phyloP scores from a whole-genome alignment of 2,797 vertebrate genomes.

The Podarcis lilfordi region DNA sequence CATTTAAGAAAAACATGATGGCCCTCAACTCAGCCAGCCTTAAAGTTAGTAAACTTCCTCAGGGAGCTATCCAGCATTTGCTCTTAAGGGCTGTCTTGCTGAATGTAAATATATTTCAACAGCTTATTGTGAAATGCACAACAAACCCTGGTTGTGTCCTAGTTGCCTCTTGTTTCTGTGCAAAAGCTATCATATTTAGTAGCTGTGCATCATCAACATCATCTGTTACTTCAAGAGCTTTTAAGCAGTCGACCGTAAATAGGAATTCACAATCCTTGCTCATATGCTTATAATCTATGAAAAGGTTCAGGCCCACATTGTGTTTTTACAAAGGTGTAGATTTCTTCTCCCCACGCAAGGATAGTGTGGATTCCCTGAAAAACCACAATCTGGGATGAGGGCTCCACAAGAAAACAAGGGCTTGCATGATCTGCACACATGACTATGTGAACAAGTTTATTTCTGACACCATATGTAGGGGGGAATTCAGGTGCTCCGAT shows the following conservation, averaged over 20 bases:
- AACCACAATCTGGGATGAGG: not conserved
- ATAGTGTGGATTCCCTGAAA: not conserved
- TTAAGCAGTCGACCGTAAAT: no score
- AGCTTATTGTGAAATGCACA: not conserved
- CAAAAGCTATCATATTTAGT: not conserved
- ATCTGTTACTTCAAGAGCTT: not conserved
- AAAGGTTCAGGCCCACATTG: not conserved
- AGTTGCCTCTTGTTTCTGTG: not conserved
- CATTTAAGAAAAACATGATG: not conserved
- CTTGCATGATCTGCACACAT: no score
- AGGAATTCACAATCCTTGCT: no score
- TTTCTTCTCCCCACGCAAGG: not conserved
- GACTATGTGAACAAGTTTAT: no score
- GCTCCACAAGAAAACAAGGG: not conserved
- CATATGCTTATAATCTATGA: not conserved
- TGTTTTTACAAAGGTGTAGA: not conserved
- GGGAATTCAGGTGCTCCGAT: not conserved
- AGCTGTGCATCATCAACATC: not conserved
- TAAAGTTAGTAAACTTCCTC: not conserved
- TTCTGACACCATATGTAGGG: not conserved
- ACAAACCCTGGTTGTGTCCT: not conserved
- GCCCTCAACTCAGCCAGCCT: not conserved
- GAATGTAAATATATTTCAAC: not conserved
- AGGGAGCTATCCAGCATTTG: conserved; percentile 4
- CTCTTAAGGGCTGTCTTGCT: not conserved